A percentile compares a stretch with the other conserved stretches of the same genome.
Evolutionary conservation across 2,113 vertebrate species (phyloP).

Genomic region (Pyrgilauda ruficollis): DNA sequence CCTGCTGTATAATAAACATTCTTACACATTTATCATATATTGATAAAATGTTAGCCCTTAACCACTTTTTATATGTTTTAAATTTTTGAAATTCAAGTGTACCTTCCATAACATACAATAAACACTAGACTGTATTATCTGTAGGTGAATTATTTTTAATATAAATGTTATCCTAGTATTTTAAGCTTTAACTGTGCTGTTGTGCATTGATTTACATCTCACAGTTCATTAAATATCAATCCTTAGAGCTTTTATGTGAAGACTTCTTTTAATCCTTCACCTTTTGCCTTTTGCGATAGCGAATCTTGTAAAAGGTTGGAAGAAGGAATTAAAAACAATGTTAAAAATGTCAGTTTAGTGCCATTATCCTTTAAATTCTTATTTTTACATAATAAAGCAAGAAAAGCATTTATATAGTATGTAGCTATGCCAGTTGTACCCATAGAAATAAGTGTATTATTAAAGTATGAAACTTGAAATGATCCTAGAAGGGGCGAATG

Average conservation of each 20-base stretch:
- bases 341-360: constrained; percentile 11
- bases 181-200: constrained; percentile 34
- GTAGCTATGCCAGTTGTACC: background rate
- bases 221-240: constrained; percentile 47
- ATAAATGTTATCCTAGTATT: constrained; percentile 48
- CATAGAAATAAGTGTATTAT: background rate
- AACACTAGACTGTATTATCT: constrained; percentile 84
- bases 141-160: constrained; percentile 67
- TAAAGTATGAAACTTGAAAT: background rate
- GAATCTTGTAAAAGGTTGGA: constrained; percentile 10
- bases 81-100: constrained; percentile 91
- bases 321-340: constrained; percentile 16
- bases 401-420: background rate
- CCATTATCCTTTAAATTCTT: constrained; percentile 21
- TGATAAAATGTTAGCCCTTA: constrained; percentile 87
- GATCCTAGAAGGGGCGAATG: background rate
- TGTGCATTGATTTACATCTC: constrained; percentile 45
- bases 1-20: constrained; percentile 85
- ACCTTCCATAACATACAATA: constrained; percentile 92
- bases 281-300: background rate
- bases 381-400: background rate
- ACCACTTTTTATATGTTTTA: constrained; percentile 94
- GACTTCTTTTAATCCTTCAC: constrained; percentile 32
- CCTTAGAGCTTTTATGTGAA: constrained; percentile 35
- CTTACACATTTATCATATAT: constrained; percentile 85